These are phyloP conservation scores for Ceratosolen fusciceps DNA, from an alignment of 1,140 invertebrate species.

Conservation along the genomic window DNA sequence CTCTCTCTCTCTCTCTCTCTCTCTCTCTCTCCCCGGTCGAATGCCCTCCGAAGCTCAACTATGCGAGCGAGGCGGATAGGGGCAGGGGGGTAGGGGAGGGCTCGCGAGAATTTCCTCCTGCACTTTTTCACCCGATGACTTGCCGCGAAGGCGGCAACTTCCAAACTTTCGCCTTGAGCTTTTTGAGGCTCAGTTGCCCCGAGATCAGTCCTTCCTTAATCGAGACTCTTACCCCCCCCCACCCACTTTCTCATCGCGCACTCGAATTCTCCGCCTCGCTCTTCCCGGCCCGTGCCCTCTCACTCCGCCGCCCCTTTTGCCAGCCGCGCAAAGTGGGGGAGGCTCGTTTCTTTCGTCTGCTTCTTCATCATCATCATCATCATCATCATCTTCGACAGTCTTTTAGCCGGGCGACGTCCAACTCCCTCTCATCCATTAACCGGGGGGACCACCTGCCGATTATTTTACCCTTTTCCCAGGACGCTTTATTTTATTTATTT, in stretches of 20 bases:
- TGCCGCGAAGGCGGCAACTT: conserved; percentile 34
- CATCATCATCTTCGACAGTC: not conserved
- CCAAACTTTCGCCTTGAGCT: conserved; percentile 38
- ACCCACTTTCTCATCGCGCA: conserved; percentile 10
- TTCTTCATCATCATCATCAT: too few species aligned
- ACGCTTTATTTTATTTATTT: too few species aligned
- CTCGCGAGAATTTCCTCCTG: conserved; percentile 19
- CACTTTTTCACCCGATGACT: conserved; percentile 26
- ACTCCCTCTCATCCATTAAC: not conserved
- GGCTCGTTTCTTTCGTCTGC: not conserved
- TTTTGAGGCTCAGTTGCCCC: conserved; percentile 27
- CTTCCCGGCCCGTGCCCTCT: not conserved
- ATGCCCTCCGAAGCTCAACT: not conserved
- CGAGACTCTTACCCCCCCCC: conserved; percentile 49
- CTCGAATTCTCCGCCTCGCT: conserved; percentile 5
- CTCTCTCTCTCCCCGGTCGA: not conserved
- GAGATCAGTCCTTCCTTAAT: conserved; percentile 67
- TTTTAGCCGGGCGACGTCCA: not conserved
- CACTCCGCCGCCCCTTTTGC: not conserved
- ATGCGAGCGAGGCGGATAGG: not conserved
- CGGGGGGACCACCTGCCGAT: not conserved
- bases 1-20: conserved; percentile 12
- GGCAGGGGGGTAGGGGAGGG: too few species aligned
- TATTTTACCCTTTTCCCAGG: not conserved
- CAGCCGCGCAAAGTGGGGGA: not conserved